A percentile compares a stretch with the other conserved stretches of the same genome.
These are phyloP conservation scores for Clepsis dumicolana DNA, from an alignment of 2,888 invertebrate genomes.

Conservation along the genomic window DNA sequence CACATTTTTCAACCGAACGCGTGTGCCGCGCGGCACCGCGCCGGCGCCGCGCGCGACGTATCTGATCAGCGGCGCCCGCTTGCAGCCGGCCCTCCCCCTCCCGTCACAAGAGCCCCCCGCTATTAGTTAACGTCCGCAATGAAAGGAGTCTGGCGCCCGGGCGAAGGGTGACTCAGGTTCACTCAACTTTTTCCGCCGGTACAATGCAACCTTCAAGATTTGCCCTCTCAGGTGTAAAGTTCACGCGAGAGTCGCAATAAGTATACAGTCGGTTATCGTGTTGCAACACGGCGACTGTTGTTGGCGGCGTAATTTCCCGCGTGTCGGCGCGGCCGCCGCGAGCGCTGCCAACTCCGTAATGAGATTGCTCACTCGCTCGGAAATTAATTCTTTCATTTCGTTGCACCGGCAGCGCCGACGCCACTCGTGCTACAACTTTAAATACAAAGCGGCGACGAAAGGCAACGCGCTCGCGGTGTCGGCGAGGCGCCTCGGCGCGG, in stretches of 20 bases:
- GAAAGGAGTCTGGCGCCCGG: constrained; percentile 11
- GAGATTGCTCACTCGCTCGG: constrained; percentile 21
- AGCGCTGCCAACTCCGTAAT: constrained; percentile 18
- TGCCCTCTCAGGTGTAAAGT: background rate
- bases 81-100: too few relatives aligned
- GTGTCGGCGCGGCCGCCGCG: background rate
- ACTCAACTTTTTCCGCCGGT: background rate
- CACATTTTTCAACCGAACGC: background rate
- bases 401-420: constrained; percentile 1
- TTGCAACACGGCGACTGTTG: too few relatives aligned
- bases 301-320: background rate
- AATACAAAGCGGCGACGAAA: background rate
- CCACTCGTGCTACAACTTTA: background rate
- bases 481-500: background rate
- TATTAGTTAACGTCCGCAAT: constrained; percentile 7
- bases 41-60: constrained; percentile 1
- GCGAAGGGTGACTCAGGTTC: background rate
- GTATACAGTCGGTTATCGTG: too few relatives aligned
- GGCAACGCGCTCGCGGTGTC: background rate
- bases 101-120: background rate
- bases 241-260: too few relatives aligned
- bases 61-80: background rate
- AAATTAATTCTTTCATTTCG: constrained; percentile 12
- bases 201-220: background rate
- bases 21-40: background rate